phyloP scores from a whole-genome alignment of 1,140 invertebrate species.

The Chymomyza costata region DNA sequence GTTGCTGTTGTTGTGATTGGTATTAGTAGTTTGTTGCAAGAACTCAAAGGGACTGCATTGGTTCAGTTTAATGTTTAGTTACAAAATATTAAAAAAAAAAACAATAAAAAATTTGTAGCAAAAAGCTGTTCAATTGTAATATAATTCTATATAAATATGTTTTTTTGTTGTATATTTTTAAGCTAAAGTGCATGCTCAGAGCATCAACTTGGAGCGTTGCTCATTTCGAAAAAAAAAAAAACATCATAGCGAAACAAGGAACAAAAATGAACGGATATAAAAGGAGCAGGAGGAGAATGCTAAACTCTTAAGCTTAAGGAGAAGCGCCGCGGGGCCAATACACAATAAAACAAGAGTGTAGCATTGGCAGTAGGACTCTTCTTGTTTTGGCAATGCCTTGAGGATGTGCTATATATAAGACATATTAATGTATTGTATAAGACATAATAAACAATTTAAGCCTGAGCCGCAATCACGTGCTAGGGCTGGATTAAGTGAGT shows the following conservation, averaged over 20 bases:
- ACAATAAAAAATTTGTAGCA: constrained; percentile 35
- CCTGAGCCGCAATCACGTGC: too few species aligned
- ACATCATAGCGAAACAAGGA: too few species aligned
- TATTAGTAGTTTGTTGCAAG: constrained; percentile 15
- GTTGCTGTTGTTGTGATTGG: constrained; percentile 32
- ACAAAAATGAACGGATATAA: constrained; percentile 66
- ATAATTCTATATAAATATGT: too few species aligned
- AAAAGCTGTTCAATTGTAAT: constrained; percentile 43
- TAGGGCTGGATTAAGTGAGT: too few species aligned
- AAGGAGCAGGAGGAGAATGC: constrained; percentile 54
- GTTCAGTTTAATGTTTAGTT: constrained; percentile 36
- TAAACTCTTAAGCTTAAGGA: constrained; percentile 52
- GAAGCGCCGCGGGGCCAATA: background rate
- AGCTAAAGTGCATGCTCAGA: constrained; percentile 59
- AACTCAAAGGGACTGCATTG: too few species aligned
- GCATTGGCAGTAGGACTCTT: too few species aligned
- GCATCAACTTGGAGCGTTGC: constrained; percentile 56
- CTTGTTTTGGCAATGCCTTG: too few species aligned
- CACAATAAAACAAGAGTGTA: too few species aligned
- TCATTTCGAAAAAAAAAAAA: too few species aligned
- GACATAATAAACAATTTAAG: too few species aligned
- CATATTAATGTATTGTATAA: too few species aligned
- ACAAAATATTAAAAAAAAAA: constrained; percentile 25
- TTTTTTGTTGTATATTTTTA: constrained; percentile 21
- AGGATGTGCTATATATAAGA: too few species aligned